These are phyloP conservation scores for Dasyprocta punctata DNA, from an alignment of 2,113 vertebrate species.

Conservation along the genomic window DNA sequence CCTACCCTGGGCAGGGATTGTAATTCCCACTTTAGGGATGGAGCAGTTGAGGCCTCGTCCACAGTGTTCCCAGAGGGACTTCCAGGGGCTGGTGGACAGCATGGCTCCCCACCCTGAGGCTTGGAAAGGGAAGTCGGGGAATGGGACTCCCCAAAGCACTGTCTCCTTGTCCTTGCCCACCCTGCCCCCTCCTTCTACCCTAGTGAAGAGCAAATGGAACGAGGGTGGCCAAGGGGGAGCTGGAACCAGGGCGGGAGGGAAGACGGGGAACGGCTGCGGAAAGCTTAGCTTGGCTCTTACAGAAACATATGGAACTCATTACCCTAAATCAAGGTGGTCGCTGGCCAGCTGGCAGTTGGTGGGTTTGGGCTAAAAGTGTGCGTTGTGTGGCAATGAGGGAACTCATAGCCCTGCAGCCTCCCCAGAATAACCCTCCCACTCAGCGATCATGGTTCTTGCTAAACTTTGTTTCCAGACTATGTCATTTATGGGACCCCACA, in stretches of 20 bases:
- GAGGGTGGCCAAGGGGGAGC: neutral
- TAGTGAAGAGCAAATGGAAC: conserved; percentile 2
- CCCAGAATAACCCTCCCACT: neutral
- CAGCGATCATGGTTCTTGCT: neutral
- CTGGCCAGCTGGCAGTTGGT: conserved; percentile 75
- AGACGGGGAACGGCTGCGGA: conserved; percentile 9
- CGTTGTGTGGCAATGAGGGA: conserved; percentile 18
- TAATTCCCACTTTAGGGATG: neutral
- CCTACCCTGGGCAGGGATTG: neutral
- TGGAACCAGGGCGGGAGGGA: conserved; percentile 7
- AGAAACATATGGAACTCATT: conserved; percentile 77
- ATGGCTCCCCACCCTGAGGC: neutral
- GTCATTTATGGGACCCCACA: neutral
- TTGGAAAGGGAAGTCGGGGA: neutral
- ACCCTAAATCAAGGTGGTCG: conserved; percentile 67
- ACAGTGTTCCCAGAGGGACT: neutral
- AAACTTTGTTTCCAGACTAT: neutral
- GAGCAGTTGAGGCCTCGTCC: neutral
- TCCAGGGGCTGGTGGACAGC: neutral
- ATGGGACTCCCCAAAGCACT: neutral
- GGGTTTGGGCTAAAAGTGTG: conserved; percentile 60
- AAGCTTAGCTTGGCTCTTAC: conserved; percentile 60
- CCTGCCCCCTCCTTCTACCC: neutral
- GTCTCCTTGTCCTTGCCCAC: conserved; percentile 15
- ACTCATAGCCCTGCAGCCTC: neutral